phyloP scores from a whole-genome alignment of 2,113 vertebrate species.

The Nannospalax galili region DNA sequence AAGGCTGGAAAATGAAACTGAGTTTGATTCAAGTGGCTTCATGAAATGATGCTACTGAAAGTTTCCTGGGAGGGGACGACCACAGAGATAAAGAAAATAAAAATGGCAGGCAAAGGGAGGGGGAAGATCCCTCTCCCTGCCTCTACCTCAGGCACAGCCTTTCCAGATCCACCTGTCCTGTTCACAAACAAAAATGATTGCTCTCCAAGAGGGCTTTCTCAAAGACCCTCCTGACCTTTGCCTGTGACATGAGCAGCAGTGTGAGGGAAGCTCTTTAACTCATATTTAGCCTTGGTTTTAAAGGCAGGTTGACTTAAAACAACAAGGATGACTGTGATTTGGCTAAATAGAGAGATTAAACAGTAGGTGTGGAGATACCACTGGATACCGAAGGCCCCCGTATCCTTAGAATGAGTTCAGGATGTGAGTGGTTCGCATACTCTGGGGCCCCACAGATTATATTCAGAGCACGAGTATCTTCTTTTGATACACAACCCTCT shows the following conservation, averaged over 20 bases:
- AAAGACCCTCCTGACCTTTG: background rate
- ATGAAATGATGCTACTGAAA: conserved; percentile 50
- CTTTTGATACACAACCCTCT: background rate
- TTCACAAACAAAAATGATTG: conserved; percentile 14
- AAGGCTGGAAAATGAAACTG: conserved; percentile 43
- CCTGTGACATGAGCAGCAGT: background rate
- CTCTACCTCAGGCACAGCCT: background rate
- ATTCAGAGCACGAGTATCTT: background rate
- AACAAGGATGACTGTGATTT: background rate
- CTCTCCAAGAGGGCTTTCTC: background rate
- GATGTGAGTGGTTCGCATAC: background rate
- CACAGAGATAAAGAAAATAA: background rate
- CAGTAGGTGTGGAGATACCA: background rate
- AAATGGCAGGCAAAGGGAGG: background rate
- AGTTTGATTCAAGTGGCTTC: conserved; percentile 47
- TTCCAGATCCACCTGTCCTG: background rate
- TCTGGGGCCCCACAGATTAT: background rate
- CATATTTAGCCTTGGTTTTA: background rate
- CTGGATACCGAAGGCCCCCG: background rate
- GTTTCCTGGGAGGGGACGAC: conserved; percentile 25
- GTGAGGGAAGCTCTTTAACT: background rate
- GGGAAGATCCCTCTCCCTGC: background rate
- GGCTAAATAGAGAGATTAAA: conserved; percentile 8
- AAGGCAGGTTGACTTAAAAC: background rate
- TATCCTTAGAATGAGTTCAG: background rate